Percentiles rank a stretch among this genome's conserved stretches.
Evolutionary conservation across 2,797 vertebrate species (phyloP).

Genomic region (Argya squamiceps): DNA sequence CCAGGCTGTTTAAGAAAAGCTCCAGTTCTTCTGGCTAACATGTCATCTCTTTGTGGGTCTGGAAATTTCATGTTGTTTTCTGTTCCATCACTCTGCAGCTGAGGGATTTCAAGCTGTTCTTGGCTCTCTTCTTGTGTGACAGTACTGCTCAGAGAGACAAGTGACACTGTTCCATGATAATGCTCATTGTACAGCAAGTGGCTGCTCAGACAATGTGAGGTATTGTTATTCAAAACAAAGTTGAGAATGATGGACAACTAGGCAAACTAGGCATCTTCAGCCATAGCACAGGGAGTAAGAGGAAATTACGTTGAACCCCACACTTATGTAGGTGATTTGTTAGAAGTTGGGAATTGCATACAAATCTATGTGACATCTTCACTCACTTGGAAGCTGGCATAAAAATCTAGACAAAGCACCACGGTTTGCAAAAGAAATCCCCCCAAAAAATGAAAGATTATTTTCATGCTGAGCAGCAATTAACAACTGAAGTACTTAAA

Average conservation of each 20-base stretch:
- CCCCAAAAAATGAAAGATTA: neutral
- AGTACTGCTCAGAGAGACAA: conserved; percentile 51
- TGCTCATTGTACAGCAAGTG: neutral
- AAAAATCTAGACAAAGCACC: neutral
- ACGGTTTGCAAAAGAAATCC: neutral
- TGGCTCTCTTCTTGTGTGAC: conserved; percentile 19
- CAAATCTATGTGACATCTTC: neutral
- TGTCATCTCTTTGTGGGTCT: conserved; percentile 69
- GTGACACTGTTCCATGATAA: conserved; percentile 39
- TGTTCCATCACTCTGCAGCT: neutral
- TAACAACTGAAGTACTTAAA: conserved; percentile 13
- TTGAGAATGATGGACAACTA: conserved; percentile 14
- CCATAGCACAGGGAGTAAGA: neutral
- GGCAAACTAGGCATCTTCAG: neutral
- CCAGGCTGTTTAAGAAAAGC: conserved; percentile 44
- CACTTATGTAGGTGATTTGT: neutral
- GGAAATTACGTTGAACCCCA: neutral
- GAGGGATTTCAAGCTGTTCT: conserved; percentile 22
- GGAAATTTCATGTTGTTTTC: conserved; percentile 42
- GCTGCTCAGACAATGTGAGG: conserved; percentile 41
- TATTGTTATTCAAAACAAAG: conserved; percentile 4
- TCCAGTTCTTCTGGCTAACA: conserved; percentile 69
- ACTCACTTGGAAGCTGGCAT: neutral
- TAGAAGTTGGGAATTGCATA: neutral
- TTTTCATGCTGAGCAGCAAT: conserved; percentile 36